Conservation (phyloP, 2,888 invertebrate species). For the Drosophila prostipennis region DNA sequence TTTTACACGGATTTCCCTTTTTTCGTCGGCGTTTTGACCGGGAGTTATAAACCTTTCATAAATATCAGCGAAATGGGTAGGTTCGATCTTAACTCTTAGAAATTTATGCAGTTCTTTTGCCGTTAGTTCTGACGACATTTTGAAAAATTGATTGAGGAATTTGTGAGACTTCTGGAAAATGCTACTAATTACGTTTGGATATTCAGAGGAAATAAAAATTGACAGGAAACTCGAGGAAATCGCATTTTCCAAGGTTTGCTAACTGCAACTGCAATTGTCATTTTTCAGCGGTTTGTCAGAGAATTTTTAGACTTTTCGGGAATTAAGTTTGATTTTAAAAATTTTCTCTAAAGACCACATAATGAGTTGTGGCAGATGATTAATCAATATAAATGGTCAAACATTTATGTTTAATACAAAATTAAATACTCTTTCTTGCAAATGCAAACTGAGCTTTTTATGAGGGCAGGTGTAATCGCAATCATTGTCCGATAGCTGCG, state of each 20-base stretch:
- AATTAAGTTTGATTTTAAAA: constrained; percentile 54
- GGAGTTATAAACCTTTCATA: neutral
- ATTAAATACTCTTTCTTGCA: neutral
- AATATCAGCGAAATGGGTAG: neutral
- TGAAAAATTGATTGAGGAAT: too few relatives aligned
- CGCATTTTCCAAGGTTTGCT: constrained; percentile 1
- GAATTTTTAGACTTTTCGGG: constrained; percentile 9
- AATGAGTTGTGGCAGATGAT: too few relatives aligned
- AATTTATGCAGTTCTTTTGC: neutral
- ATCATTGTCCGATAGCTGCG: constrained; percentile 19
- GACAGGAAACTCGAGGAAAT: neutral
- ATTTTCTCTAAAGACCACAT: too few relatives aligned
- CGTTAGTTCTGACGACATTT: neutral
- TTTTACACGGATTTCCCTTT: neutral
- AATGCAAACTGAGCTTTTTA: neutral
- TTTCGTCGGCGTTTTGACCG: neutral
- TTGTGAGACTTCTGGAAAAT: neutral
- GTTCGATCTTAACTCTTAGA: neutral
- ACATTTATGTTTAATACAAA: too few relatives aligned
- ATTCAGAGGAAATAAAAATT: neutral
- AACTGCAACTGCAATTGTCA: neutral
- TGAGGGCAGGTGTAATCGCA: constrained; percentile 1
- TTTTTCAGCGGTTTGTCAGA: constrained; percentile 39
- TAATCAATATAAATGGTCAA: too few relatives aligned
- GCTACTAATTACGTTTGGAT: neutral